Evolutionary conservation across 1,140 invertebrate species (phyloP), one percentile per base, ranked within the genome.

Genomic region (Sinonovacula constricta): DNA sequence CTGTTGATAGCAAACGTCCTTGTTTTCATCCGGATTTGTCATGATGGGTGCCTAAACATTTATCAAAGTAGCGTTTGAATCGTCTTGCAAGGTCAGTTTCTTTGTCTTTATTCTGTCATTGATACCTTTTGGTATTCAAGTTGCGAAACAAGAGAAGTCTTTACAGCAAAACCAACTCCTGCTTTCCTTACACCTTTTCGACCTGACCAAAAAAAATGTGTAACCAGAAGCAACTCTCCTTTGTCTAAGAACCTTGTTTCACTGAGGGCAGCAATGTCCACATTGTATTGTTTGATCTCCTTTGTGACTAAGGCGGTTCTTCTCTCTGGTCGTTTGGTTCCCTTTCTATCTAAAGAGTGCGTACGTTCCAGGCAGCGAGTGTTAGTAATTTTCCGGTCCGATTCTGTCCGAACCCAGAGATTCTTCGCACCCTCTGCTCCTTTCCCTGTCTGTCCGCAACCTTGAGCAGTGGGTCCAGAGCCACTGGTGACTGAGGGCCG

Each of bases 11-110:
- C 26, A 72, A 14, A 4, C 51, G 34, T 66, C 28, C 26, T 10
- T 34, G 39, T 18, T 49, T 22, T 66, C 66, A 15, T 75, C 60
- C 33, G 51, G 68, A 53, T 80, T 80, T 22, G 78, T 80, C 62
- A 66, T 80, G n/a, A 70, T 80, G 22, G 78, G 72, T 22, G 79
- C 72, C 68, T 80, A 80, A 24, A 30, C 60, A 34, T 65, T 80
- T 33, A 80, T 62, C n/a, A 81, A n/a, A 18, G 75, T 70, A 3
- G 56, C 66, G 28, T 45, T 18, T 31, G 10, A 66, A 30, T 79
- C 30, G 31, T 49, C 30, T 62, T 54, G 26, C 3, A 80, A 28
- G 10, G 62, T 62, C 24, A 80, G 60, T 60, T 60, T 22, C n/a
- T 68, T 22, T 3, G 62, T 68, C 79, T 68, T 80, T 14, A 80